These are phyloP conservation scores for Cyaniris semiargus DNA, from an alignment of 2,888 invertebrate genomes.

Conservation along the genomic window DNA sequence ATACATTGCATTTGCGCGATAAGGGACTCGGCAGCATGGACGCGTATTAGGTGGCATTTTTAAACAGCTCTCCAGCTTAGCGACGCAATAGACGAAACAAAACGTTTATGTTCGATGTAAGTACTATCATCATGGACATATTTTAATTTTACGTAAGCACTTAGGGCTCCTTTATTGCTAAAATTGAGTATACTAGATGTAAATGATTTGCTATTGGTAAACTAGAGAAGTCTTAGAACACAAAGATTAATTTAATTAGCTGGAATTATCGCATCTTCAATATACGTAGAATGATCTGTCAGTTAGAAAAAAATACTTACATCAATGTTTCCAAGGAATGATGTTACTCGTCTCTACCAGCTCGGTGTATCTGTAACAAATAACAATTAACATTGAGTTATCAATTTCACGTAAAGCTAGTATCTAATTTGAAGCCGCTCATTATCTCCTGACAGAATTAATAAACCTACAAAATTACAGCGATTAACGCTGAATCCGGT, in stretches of 20 bases:
- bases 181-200: no score
- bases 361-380: conserved; percentile 11
- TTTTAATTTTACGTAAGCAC: neutral
- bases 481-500: neutral
- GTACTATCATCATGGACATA: neutral
- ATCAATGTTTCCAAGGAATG: neutral
- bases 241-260: no score
- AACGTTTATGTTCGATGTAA: neutral
- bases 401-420: neutral
- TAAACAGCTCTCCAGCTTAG: conserved; percentile 31
- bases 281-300: neutral
- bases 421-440: neutral
- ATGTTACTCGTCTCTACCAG: neutral
- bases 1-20: conserved; percentile 42
- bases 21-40: conserved; percentile 40
- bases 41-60: conserved; percentile 35
- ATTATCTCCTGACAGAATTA: neutral
- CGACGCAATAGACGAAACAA: neutral
- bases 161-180: no score
- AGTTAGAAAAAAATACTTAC: neutral
- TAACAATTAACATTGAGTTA: neutral
- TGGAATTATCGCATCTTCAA: no score
- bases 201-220: no score
- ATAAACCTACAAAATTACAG: neutral
- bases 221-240: neutral